These are phyloP conservation scores for Melitaea cinxia DNA, from an alignment of 1,140 invertebrate species.

Conservation along the genomic window DNA sequence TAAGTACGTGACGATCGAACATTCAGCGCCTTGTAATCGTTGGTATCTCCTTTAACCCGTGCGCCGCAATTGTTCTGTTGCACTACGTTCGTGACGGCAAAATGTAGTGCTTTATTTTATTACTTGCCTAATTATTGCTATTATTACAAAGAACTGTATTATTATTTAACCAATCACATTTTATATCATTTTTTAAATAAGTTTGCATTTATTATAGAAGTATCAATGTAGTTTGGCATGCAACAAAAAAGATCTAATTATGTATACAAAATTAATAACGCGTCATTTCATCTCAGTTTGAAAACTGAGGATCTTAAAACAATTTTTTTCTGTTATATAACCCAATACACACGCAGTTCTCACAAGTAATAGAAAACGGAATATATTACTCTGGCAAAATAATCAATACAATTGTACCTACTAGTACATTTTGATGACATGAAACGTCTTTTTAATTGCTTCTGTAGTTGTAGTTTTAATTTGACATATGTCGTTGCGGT, in stretches of 20 bases:
- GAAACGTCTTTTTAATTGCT: not conserved
- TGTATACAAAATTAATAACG: too few species aligned
- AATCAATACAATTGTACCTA: not conserved
- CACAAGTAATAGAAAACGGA: not conserved
- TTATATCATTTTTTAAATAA: conserved; percentile 16
- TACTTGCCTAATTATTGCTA: conserved; percentile 74
- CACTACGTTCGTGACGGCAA: conserved; percentile 61
- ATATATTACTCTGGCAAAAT: not conserved
- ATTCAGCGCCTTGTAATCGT: conserved; percentile 68
- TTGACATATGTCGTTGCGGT: not conserved
- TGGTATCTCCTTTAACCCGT: conserved; percentile 55
- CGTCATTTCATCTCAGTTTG: too few species aligned
- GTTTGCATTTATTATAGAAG: too few species aligned
- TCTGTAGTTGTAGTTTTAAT: not conserved
- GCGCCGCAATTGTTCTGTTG: conserved; percentile 63
- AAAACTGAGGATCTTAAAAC: too few species aligned
- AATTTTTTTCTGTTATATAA: too few species aligned
- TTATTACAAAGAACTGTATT: conserved; percentile 57
- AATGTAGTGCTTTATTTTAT: conserved; percentile 77
- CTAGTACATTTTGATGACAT: not conserved
- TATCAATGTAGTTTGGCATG: too few species aligned
- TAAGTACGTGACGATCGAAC: conserved; percentile 77
- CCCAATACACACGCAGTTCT: too few species aligned
- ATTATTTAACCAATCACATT: conserved; percentile 28
- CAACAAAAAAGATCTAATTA: too few species aligned